A percentile compares a stretch with the other conserved stretches of the same genome.
Evolutionary conservation across 1,140 invertebrate genomes (phyloP).

Genomic region (Scylla paramamosain): DNA sequence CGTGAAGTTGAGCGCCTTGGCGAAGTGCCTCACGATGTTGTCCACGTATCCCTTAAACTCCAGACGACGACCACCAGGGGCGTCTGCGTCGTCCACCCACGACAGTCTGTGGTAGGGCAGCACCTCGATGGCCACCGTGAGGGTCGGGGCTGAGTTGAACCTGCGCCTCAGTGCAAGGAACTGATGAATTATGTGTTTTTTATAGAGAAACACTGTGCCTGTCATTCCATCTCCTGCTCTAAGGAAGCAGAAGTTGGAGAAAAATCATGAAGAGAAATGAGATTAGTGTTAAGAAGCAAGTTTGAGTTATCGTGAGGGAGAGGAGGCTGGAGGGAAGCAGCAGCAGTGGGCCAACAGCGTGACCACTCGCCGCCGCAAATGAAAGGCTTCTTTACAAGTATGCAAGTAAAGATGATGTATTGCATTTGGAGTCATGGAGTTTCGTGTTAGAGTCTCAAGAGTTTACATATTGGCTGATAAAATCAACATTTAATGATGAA

Average conservation of each 20-base stretch:
- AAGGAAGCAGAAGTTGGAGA: background rate
- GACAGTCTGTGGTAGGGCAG: background rate
- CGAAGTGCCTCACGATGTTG: background rate
- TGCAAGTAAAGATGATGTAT: too few relatives aligned
- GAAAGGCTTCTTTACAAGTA: too few relatives aligned
- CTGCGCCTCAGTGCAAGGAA: background rate
- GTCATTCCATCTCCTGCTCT: background rate
- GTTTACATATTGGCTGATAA: too few relatives aligned
- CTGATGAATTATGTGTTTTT: background rate
- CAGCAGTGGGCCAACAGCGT: too few relatives aligned
- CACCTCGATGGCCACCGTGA: background rate
- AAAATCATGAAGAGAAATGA: background rate
- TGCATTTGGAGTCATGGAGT: too few relatives aligned
- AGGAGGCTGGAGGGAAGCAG: too few relatives aligned
- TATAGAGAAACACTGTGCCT: background rate
- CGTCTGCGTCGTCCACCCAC: background rate
- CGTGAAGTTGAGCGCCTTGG: slow-evolving; percentile 26
- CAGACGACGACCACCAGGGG: slow-evolving; percentile 17
- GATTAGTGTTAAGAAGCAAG: too few relatives aligned
- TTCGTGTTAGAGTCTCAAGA: too few relatives aligned
- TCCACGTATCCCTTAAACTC: background rate
- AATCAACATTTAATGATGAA: too few relatives aligned
- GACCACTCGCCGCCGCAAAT: too few relatives aligned
- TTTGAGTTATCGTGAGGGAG: too few relatives aligned
- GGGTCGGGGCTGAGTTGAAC: background rate